phyloP scores from a whole-genome alignment of 2,888 invertebrate genomes.

The Agapostemon virescens region DNA sequence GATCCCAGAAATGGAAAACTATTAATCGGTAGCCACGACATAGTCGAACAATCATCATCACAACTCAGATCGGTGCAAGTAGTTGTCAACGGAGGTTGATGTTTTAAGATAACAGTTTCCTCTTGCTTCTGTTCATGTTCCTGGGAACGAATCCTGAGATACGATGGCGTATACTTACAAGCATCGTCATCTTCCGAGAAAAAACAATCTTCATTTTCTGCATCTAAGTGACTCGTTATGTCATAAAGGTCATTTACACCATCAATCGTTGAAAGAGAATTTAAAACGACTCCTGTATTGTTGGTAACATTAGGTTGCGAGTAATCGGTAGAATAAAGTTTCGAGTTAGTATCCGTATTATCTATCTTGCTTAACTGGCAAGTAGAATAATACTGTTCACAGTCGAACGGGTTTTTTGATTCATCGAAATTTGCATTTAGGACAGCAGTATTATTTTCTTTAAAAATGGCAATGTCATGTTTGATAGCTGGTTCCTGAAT shows the following conservation, averaged over 20 bases:
- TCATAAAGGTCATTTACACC: neutral
- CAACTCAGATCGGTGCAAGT: neutral
- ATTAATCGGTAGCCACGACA: conserved; percentile 18
- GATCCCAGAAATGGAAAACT: neutral
- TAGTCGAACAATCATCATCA: neutral
- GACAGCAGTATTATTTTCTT: neutral
- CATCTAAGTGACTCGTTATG: neutral
- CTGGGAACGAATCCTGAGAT: neutral
- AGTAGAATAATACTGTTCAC: neutral
- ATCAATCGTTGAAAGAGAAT: neutral
- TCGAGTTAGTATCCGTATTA: neutral
- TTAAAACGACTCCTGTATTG: neutral
- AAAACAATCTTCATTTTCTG: neutral
- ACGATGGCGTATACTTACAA: neutral
- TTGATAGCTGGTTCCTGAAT: neutral
- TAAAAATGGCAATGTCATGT: conserved; percentile 2
- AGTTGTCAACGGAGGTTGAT: neutral
- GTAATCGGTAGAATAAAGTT: neutral
- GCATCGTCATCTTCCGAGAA: neutral
- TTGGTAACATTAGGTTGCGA: neutral
- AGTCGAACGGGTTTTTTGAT: neutral
- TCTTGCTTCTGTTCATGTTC: conserved; percentile 2
- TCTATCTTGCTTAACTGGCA: neutral
- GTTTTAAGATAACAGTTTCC: neutral
- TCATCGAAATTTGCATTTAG: neutral